Evolutionary conservation across 2,888 invertebrate genomes (phyloP).

Genomic region (Nymphalis polychloros): DNA sequence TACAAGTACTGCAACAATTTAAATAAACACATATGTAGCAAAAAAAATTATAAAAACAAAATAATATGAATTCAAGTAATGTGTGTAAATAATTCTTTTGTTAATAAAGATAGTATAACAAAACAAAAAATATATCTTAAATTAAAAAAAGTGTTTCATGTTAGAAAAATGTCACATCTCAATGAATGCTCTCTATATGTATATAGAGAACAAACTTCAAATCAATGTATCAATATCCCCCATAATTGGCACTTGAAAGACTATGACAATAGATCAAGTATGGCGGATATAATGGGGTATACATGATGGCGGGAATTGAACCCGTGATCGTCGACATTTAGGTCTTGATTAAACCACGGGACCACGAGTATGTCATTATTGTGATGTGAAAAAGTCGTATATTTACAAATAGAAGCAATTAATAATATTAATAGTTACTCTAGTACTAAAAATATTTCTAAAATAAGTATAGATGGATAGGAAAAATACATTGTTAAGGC

Average conservation of each 20-base stretch:
- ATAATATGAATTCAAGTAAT: no score
- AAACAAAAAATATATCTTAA: slow-evolving; percentile 4
- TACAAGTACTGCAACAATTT: slow-evolving; percentile 89
- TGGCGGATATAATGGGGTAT: slow-evolving; percentile 75
- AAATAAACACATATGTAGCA: not conserved
- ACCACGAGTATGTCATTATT: slow-evolving; percentile 36
- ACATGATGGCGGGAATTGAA: slow-evolving; percentile 54
- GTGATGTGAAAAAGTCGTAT: slow-evolving; percentile 21
- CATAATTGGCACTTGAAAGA: slow-evolving; percentile 68
- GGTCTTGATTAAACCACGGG: rapidly evolving
- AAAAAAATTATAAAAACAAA: not conserved
- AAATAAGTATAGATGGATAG: no score
- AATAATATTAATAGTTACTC: no score
- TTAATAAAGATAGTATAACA: not conserved
- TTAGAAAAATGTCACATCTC: slow-evolving; percentile 57
- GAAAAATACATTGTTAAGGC: no score
- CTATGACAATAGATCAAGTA: slow-evolving; percentile 76
- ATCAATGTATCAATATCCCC: slow-evolving; percentile 62
- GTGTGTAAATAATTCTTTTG: no score
- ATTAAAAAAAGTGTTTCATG: not conserved
- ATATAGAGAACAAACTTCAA: slow-evolving; percentile 63
- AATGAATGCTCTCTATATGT: slow-evolving; percentile 56
- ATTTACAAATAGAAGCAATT: not conserved
- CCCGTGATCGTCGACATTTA: slow-evolving; percentile 42
- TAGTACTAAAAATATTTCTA: no score